phyloP scores from a whole-genome alignment of 2,797 vertebrate genomes.

The Thunnus albacares region DNA sequence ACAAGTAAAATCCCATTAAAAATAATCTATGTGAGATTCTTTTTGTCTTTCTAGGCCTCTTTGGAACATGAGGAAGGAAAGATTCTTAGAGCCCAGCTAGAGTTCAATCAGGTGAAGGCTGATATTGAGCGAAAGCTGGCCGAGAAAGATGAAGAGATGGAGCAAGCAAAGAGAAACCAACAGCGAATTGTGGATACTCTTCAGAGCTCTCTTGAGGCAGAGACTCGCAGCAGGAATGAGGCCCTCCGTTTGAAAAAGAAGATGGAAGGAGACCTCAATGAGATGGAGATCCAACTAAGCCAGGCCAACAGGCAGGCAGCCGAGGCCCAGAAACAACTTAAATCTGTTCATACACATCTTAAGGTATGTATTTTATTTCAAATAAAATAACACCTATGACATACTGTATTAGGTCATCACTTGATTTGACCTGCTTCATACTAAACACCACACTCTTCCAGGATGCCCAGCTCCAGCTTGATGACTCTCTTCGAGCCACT shows the following conservation, averaged over 20 bases:
- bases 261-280: constrained; percentile 91
- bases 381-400: background rate
- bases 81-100: constrained; percentile 90
- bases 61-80: constrained; percentile 92
- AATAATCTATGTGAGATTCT: background rate
- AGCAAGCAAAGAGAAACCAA: constrained; percentile 91
- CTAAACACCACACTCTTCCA: constrained; percentile 39
- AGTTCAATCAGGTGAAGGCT: constrained; percentile 90
- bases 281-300: constrained; percentile 91
- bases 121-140: constrained; percentile 90
- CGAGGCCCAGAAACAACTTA: constrained; percentile 89
- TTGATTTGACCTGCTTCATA: background rate
- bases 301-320: constrained; percentile 84
- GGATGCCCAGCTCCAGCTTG: constrained; percentile 90
- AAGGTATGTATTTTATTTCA: constrained; percentile 74
- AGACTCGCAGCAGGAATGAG: constrained; percentile 85
- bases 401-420: too few species aligned
- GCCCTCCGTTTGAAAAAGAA: constrained; percentile 85
- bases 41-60: constrained; percentile 63
- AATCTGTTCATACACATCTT: constrained; percentile 81
- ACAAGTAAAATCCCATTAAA: background rate
- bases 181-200: constrained; percentile 84
- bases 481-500: constrained; percentile 81
- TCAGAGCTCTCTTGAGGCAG: constrained; percentile 87
- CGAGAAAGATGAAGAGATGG: constrained; percentile 93